Evolutionary conservation across 2,113 vertebrate species (phyloP), one percentile per base, ranked within the genome.

Genomic region (Austrofundulus limnaeus): DNA sequence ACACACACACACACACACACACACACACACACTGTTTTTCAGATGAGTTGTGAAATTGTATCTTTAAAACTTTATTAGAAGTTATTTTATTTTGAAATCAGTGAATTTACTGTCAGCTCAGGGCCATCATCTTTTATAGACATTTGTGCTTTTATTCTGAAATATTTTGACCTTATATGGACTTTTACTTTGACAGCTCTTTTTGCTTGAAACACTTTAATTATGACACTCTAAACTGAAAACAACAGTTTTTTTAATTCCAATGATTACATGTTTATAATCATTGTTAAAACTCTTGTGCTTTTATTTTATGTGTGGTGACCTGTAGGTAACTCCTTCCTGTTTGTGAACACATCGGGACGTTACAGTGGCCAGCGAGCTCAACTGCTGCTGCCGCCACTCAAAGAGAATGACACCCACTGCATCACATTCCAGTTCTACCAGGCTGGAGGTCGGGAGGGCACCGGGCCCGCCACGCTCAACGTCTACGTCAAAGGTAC

Each of bases 341-440:
- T 98, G 93, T 89, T 95, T 89, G 95, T 95, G 64, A 99, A 99
- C 76, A 94, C 93, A 0, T 95, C 95, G 0, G 93, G 94, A 13
- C 94, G 90, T 47, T 89, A 88, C 0, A 66, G 89, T 0, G 95
- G 94, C 43, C 95, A 96, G 85, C 94, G 87, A 6, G 92, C 96
- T 56, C 94, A 95, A 61, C 91, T 99, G 53, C 75, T 95, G 34
- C 88, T 97, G 81, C 94, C 96, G 1, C 94, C 93, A 5, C 92
- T 98, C 24, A 96, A 96, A 74, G 97, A 98, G 80, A 98, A 98
- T 5, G 96, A 98, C 85, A 98, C 97, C 0, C 97, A 99, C 88
- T 99, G 96, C 70, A 92, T 98, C 54, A 94, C 93, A 78, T 96
- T 99, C 88, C 91, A 94, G 89, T 96, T 95, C 66, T 97, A 95